A percentile compares a stretch with the other conserved stretches of the same genome.
These are phyloP conservation scores for Macropis europaea DNA, from an alignment of 2,888 invertebrate species.

Conservation along the genomic window DNA sequence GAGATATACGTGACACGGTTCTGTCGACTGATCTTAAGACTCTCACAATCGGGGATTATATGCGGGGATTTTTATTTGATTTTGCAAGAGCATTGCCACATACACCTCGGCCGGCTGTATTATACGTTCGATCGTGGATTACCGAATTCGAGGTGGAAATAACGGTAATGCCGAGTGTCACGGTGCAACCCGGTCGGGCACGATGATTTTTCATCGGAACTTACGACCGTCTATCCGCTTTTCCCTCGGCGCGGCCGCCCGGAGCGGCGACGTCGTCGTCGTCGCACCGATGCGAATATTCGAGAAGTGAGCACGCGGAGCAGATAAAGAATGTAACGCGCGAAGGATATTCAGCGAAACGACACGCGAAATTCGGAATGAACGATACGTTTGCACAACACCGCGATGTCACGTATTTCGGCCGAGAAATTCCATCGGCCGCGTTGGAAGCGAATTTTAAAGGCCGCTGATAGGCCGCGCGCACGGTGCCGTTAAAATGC, in stretches of 20 bases:
- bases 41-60: too few relatives aligned
- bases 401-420: too few relatives aligned
- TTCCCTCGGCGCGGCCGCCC: background rate
- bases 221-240: background rate
- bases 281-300: constrained; percentile 19
- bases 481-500: too few relatives aligned
- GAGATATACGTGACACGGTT: too few relatives aligned
- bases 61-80: too few relatives aligned
- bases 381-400: too few relatives aligned
- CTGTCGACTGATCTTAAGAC: too few relatives aligned
- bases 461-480: too few relatives aligned
- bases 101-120: too few relatives aligned
- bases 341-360: background rate
- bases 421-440: too few relatives aligned
- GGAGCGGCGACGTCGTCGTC: background rate
- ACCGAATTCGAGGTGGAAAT: constrained; percentile 22
- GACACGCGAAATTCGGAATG: background rate
- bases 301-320: background rate
- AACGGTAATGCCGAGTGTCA: constrained; percentile 25
- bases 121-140: background rate
- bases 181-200: background rate
- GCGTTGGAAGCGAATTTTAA: too few relatives aligned
- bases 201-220: constrained; percentile 9
- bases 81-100: too few relatives aligned
- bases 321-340: background rate